phyloP scores from a whole-genome alignment of 1,140 invertebrate genomes.

The Sitobion miscanthi region DNA sequence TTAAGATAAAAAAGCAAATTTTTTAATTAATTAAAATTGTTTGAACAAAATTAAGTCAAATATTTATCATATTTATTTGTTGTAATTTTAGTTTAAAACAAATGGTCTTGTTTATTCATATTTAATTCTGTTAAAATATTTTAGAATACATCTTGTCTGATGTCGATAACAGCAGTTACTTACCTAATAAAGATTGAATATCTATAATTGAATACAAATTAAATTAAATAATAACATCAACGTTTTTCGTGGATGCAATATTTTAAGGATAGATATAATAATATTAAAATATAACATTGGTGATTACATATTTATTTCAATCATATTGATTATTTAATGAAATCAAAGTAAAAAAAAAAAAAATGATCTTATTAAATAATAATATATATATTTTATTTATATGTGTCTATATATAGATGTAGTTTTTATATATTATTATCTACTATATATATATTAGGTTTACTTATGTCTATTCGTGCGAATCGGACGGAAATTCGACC shows the following conservation, averaged over 20 bases:
- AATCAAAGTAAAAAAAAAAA: background rate
- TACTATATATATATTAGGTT: background rate
- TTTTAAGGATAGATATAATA: background rate
- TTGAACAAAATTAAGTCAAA: background rate
- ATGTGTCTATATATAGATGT: background rate
- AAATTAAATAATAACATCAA: background rate
- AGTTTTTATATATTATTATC: background rate
- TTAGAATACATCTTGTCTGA: background rate
- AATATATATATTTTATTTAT: background rate
- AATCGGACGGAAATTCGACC: slow-evolving; percentile 20
- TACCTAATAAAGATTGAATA: no score
- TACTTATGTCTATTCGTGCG: slow-evolving; percentile 4
- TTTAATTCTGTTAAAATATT: background rate
- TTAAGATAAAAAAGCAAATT: background rate
- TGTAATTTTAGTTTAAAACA: background rate
- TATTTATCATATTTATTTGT: background rate
- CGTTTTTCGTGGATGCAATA: background rate
- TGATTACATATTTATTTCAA: background rate
- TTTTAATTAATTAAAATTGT: background rate
- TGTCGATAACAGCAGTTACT: background rate
- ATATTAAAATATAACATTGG: background rate
- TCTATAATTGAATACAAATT: no score
- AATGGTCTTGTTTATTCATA: background rate
- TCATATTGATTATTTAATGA: background rate
- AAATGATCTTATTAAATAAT: background rate